Evolutionary conservation across 1,140 invertebrate species (phyloP).

Genomic region (Camponotus vicinus): DNA sequence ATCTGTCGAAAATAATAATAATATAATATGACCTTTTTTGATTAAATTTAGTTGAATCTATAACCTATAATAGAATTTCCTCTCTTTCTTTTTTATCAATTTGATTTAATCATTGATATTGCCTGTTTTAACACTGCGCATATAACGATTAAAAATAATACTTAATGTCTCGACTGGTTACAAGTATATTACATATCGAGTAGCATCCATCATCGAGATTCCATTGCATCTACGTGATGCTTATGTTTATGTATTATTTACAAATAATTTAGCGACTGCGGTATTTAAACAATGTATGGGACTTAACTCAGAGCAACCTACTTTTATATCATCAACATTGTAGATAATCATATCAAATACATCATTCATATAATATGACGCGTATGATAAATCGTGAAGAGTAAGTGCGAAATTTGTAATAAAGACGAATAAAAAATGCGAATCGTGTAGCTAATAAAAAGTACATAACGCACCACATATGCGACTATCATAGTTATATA

Average conservation of each 20-base stretch:
- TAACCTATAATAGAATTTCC: no score
- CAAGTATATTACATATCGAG: not conserved
- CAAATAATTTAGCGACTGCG: conserved; percentile 29
- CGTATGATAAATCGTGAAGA: conserved; percentile 23
- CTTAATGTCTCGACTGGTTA: not conserved
- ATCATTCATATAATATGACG: conserved; percentile 19
- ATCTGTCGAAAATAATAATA: not conserved
- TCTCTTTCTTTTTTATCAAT: no score
- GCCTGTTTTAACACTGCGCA: not conserved
- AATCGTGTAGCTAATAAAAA: conserved; percentile 49
- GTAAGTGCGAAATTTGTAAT: conserved; percentile 25
- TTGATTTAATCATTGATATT: not conserved
- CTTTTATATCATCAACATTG: conserved; percentile 74
- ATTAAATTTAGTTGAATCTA: not conserved
- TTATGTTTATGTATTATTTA: conserved; percentile 28
- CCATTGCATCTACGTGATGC: not conserved
- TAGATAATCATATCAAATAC: conserved; percentile 69
- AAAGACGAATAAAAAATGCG: conserved; percentile 31
- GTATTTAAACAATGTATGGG: conserved; percentile 40
- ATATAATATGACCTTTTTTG: not conserved
- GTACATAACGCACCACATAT: not conserved
- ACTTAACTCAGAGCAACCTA: conserved; percentile 58
- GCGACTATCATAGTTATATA: conserved; percentile 8
- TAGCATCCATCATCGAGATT: conserved; percentile 24
- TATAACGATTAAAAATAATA: conserved; percentile 2